phyloP scores from a whole-genome alignment of 2,797 vertebrate species.

The Acipenser ruthenus region DNA sequence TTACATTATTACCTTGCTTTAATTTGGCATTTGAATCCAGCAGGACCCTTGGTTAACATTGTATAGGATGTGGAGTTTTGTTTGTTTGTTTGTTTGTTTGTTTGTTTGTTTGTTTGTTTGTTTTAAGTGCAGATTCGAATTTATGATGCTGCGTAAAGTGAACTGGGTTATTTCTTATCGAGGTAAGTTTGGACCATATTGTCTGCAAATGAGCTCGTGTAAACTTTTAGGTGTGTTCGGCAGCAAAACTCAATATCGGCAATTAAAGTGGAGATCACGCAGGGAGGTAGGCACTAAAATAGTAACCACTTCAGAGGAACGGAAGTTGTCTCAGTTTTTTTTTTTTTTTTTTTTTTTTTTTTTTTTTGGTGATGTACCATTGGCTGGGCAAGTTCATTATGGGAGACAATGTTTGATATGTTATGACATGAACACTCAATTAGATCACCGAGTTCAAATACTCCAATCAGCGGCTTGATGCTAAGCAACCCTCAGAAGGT shows the following conservation, averaged over 20 bases:
- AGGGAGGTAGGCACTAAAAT: conserved; percentile 44
- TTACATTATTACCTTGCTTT: too few relatives aligned
- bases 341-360: conserved; percentile 47
- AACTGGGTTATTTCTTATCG: conserved; percentile 17
- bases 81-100: too few relatives aligned
- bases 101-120: too few relatives aligned
- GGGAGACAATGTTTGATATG: conserved; percentile 92
- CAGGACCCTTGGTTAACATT: too few relatives aligned
- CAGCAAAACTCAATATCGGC: conserved; percentile 51
- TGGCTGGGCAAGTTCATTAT: conserved; percentile 79
- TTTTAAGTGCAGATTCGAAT: too few relatives aligned
- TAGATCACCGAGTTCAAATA: conserved; percentile 95
- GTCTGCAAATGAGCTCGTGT: conserved; percentile 48
- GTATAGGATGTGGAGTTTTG: too few relatives aligned
- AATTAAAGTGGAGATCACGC: conserved; percentile 58
- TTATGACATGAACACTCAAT: conserved; percentile 97
- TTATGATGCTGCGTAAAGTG: not conserved
- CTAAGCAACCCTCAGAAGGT: conserved; percentile 87
- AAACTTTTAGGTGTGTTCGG: conserved; percentile 33
- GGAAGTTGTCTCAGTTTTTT: conserved; percentile 54
- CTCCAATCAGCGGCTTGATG: conserved; percentile 88
- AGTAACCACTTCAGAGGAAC: conserved; percentile 63
- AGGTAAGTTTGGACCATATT: conserved; percentile 37
- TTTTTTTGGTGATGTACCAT: conserved; percentile 68
- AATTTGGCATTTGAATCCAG: too few relatives aligned